phyloP scores from a whole-genome alignment of 2,797 vertebrate species.

The Sebastes matsubarae region DNA sequence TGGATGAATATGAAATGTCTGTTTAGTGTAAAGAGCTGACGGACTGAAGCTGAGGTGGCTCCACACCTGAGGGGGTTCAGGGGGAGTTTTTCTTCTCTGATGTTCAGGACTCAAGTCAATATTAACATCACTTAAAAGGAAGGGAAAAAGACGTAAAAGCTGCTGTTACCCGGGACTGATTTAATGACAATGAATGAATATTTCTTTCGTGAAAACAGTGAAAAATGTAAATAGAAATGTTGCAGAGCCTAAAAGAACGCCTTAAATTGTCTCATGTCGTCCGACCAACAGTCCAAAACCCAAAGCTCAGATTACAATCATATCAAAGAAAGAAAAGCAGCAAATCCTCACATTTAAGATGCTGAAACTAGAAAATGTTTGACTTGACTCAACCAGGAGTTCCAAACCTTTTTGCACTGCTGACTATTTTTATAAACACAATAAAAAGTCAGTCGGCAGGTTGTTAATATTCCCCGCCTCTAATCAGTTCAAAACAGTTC shows the following conservation, averaged over 20 bases:
- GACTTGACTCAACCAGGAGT: too few species aligned
- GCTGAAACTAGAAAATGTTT: too few species aligned
- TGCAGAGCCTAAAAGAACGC: not conserved
- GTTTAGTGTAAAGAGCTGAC: not conserved
- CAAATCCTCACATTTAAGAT: not conserved
- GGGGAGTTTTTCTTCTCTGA: too few species aligned
- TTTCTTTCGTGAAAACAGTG: too few species aligned
- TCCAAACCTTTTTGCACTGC: not conserved
- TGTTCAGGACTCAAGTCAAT: not conserved
- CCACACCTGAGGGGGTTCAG: not conserved
- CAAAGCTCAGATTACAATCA: not conserved
- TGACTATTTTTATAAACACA: not conserved
- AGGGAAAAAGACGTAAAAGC: not conserved
- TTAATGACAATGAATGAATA: too few species aligned
- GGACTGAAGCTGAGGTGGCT: not conserved
- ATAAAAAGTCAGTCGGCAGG: slow-evolving; percentile 8
- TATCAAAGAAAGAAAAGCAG: not conserved
- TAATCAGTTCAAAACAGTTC: slow-evolving; percentile 9
- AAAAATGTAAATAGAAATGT: not conserved
- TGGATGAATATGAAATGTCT: not conserved
- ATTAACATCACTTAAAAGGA: not conserved
- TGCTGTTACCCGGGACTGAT: not conserved
- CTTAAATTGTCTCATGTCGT: not conserved
- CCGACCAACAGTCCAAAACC: not conserved
- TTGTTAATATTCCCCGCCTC: not conserved